These are phyloP conservation scores for Glyphotaelius pellucidus DNA, from an alignment of 2,888 invertebrate species.

Conservation along the genomic window DNA sequence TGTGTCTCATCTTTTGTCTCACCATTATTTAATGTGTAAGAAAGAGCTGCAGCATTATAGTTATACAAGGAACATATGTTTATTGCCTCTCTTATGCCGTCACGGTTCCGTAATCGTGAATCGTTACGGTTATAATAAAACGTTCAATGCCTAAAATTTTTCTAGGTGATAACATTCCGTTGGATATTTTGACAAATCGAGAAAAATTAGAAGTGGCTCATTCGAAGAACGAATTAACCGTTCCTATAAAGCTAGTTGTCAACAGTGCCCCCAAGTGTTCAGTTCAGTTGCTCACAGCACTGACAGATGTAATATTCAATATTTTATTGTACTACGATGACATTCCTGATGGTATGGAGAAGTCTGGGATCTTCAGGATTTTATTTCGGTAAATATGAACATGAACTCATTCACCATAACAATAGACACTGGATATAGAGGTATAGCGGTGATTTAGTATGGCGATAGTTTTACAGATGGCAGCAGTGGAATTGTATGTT, in stretches of 20 bases:
- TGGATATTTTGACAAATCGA: conserved; percentile 54
- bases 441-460: too few species aligned
- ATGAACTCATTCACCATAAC: neutral
- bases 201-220: conserved; percentile 61
- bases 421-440: neutral
- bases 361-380: conserved; percentile 73
- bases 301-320: conserved; percentile 73
- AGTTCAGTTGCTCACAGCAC: conserved; percentile 71
- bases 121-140: too few species aligned
- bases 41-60: too few species aligned
- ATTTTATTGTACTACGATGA: conserved; percentile 72
- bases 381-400: conserved; percentile 72
- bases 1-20: too few species aligned
- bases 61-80: too few species aligned
- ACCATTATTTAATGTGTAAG: too few species aligned
- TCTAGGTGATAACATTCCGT: conserved; percentile 62
- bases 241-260: conserved; percentile 53
- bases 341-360: conserved; percentile 72
- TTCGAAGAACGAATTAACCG: conserved; percentile 57
- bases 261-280: conserved; percentile 60
- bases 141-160: conserved; percentile 35
- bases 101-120: too few species aligned
- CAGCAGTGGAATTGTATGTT: too few species aligned
- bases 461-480: too few species aligned
- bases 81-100: too few species aligned